Evolutionary conservation across 2,797 vertebrate genomes (phyloP).

Genomic region (Phoeniculus purpureus): DNA sequence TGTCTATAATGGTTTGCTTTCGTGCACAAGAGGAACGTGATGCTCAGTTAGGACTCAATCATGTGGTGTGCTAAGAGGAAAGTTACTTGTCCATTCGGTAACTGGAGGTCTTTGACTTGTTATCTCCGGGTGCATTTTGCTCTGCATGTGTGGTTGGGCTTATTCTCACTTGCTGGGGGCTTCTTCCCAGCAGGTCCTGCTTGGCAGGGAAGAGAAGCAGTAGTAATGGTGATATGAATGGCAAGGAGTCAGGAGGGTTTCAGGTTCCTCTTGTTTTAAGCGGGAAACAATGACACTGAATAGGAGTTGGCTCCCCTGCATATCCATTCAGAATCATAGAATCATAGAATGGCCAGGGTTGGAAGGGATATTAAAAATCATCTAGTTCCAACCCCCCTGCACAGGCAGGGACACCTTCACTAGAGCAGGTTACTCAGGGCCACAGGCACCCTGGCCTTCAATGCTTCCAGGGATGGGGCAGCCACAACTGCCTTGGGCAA

Average conservation of each 20-base stretch:
- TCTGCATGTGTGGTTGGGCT: background rate
- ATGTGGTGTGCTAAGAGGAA: background rate
- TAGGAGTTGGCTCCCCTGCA: background rate
- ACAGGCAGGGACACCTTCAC: too few species aligned
- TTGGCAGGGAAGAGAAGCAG: background rate
- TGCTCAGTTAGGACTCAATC: slow-evolving; percentile 51
- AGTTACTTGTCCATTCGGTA: background rate
- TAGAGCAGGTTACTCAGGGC: too few species aligned
- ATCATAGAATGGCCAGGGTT: background rate
- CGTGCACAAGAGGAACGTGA: slow-evolving; percentile 38
- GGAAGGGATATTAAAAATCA: too few species aligned
- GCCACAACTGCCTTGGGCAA: too few species aligned
- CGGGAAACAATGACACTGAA: background rate
- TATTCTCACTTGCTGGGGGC: background rate
- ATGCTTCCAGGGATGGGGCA: too few species aligned
- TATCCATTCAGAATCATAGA: background rate
- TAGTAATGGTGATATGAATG: accelerated
- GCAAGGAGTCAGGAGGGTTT: background rate
- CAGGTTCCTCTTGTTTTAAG: background rate
- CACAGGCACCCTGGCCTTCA: too few species aligned
- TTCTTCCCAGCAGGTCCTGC: background rate
- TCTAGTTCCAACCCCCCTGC: too few species aligned
- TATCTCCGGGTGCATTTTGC: background rate
- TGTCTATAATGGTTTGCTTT: slow-evolving; percentile 38
- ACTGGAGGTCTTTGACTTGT: background rate